Percentiles rank a stretch among this genome's conserved stretches.
Conservation (phyloP, 2,113 vertebrate species). For the Arothron firmamentum region DNA sequence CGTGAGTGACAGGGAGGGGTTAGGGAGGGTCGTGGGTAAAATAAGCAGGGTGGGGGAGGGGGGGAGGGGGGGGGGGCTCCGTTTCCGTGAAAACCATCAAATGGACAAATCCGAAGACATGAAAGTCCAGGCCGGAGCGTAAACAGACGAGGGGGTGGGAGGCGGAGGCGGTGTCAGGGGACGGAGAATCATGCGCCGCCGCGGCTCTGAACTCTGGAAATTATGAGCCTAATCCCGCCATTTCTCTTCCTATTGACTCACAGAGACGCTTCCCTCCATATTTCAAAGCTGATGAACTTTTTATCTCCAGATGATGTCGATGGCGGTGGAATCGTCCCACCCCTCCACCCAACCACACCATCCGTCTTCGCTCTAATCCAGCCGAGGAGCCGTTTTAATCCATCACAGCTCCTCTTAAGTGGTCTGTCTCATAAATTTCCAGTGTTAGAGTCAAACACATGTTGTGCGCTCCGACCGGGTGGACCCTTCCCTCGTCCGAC, state of each 20-base stretch:
- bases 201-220: conserved; percentile 14
- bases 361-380: too few species aligned
- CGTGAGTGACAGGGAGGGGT: conserved; percentile 4
- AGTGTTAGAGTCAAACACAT: not conserved
- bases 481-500: too few species aligned
- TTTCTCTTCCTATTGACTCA: not conserved
- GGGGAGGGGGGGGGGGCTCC: not conserved
- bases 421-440: not conserved
- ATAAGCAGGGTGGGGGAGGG: conserved; percentile 18
- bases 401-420: not conserved
- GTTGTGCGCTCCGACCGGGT: too few species aligned
- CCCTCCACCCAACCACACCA: not conserved
- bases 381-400: not conserved
- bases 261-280: not conserved
- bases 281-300: not conserved
- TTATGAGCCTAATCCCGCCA: not conserved
- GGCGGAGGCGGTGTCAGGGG: conserved; percentile 23
- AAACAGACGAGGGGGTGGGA: conserved; percentile 30
- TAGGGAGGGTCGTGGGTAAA: conserved; percentile 34
- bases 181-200: not conserved
- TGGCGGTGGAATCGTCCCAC: not conserved
- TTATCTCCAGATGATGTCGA: not conserved
- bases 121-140: conserved; percentile 11
- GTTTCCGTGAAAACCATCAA: conserved; percentile 25
- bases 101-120: conserved; percentile 10